Conservation (phyloP, 2,113 vertebrate genomes). For the Gallinago paraguaiae region DNA sequence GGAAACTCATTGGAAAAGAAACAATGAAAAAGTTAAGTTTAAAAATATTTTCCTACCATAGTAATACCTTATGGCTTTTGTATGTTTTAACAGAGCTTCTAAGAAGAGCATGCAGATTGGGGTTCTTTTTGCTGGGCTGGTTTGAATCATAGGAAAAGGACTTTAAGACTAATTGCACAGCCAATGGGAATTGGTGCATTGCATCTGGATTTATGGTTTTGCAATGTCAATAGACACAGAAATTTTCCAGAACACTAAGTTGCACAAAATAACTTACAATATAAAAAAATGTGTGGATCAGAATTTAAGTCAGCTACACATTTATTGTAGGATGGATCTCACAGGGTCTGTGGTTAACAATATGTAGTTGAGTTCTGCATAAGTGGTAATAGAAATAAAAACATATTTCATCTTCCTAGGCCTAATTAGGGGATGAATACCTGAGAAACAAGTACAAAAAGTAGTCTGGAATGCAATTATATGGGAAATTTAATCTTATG, state of each 20-base stretch:
- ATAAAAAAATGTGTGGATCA: background rate
- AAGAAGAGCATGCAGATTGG: background rate
- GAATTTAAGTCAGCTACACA: background rate
- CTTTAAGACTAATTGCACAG: background rate
- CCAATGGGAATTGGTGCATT: background rate
- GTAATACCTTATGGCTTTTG: constrained; percentile 16
- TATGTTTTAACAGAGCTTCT: background rate
- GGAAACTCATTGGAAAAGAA: constrained; percentile 53
- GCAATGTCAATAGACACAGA: background rate
- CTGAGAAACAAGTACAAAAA: background rate
- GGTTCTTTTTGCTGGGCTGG: background rate
- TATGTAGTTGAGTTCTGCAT: background rate
- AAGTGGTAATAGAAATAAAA: background rate
- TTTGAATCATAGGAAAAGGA: background rate
- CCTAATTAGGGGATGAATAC: constrained; percentile 9
- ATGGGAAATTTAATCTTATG: background rate
- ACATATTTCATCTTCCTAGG: background rate
- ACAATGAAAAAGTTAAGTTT: constrained; percentile 60
- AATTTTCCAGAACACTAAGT: background rate
- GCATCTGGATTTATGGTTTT: constrained; percentile 3
- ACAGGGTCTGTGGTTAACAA: background rate
- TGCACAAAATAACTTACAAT: background rate
- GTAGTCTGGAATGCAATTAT: background rate
- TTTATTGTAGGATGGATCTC: constrained; percentile 1
- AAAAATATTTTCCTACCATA: constrained; percentile 55